Percentiles rank a stretch among this genome's conserved stretches.
Evolutionary conservation across 2,888 invertebrate genomes (phyloP).

Genomic region (Standfussiana lucernea): DNA sequence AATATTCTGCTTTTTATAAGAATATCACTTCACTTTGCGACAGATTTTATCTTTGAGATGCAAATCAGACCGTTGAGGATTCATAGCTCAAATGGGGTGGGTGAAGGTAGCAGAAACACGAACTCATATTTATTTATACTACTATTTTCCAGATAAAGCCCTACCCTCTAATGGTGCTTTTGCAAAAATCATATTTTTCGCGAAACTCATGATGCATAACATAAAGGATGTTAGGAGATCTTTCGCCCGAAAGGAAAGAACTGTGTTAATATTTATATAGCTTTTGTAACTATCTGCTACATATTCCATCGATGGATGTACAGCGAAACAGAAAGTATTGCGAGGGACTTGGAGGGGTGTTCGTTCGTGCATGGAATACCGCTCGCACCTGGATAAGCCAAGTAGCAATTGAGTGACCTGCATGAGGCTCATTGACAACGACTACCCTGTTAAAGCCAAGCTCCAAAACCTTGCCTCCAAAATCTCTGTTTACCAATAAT

Average conservation of each 20-base stretch:
- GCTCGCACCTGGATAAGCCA: no score
- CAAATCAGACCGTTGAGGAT: constrained; percentile 79
- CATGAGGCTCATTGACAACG: no score
- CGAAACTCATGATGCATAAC: background rate
- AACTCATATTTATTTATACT: constrained; percentile 68
- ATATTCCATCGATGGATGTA: background rate
- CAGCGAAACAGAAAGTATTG: background rate
- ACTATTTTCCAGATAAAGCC: constrained; percentile 49
- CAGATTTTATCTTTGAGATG: constrained; percentile 83
- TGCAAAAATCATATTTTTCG: constrained; percentile 27
- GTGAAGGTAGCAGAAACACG: constrained; percentile 67
- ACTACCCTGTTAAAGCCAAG: no score
- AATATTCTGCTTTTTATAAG: constrained; percentile 68
- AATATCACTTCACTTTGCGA: constrained; percentile 69
- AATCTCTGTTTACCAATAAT: no score
- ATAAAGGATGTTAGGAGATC: background rate
- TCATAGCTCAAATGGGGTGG: constrained; percentile 78
- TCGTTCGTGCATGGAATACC: no score
- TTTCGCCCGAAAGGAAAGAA: background rate
- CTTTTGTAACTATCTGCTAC: background rate
- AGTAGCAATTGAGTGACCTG: no score
- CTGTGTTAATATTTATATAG: constrained; percentile 20
- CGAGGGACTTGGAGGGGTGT: background rate
- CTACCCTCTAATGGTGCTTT: constrained; percentile 44
- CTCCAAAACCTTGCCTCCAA: no score